A percentile compares a stretch with the other conserved stretches of the same genome.
These are phyloP conservation scores for Heptranchias perlo DNA, from an alignment of 2,113 vertebrate species.

Conservation along the genomic window DNA sequence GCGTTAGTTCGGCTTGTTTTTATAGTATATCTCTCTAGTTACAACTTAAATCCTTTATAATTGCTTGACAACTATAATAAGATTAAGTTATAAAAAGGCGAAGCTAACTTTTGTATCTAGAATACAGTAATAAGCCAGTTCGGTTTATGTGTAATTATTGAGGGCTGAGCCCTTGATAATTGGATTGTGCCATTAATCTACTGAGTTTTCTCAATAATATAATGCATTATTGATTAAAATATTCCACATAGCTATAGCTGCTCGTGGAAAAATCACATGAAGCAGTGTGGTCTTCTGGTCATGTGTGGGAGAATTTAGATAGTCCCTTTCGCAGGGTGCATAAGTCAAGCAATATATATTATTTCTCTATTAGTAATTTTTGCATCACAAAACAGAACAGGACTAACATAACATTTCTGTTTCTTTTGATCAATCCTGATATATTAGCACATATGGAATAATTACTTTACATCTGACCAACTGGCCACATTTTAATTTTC, in stretches of 20 bases:
- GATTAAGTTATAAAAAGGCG: background rate
- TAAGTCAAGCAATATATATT: background rate
- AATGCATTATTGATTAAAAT: constrained; percentile 15
- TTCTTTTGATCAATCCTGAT: no score
- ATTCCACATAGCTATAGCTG: background rate
- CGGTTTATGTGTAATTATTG: background rate
- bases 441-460: no score
- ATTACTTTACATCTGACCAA: no score
- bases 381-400: background rate
- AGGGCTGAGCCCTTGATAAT: background rate
- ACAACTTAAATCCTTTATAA: background rate
- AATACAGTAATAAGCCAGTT: background rate
- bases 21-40: background rate
- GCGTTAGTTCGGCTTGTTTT: background rate
- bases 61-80: constrained; percentile 7
- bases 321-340: background rate
- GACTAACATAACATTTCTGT: background rate
- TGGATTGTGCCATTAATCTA: background rate
- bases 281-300: background rate
- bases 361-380: background rate
- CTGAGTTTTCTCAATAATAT: background rate
- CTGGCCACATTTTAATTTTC: no score
- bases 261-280: no score
- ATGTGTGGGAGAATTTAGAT: background rate
- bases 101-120: background rate